phyloP scores from a whole-genome alignment of 2,113 vertebrate species.

The Paraplagusia blochii region DNA sequence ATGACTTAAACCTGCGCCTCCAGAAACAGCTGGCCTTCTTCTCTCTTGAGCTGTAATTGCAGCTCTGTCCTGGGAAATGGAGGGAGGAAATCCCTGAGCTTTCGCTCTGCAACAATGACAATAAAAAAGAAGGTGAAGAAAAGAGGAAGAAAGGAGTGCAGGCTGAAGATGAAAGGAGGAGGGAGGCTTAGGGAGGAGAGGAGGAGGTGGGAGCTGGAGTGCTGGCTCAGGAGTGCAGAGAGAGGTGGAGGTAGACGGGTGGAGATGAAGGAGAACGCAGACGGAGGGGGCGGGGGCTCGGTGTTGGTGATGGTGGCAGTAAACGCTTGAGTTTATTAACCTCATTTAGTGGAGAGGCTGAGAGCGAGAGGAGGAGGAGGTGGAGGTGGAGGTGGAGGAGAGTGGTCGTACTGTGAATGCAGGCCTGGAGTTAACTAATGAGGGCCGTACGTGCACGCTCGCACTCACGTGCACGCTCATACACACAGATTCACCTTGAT shows the following conservation, averaged over 20 bases:
- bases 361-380: conserved; percentile 54
- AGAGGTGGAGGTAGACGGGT: conserved; percentile 42
- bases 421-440: conserved; percentile 84
- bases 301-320: conserved; percentile 72
- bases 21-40: conserved; percentile 64
- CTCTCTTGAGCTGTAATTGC: conserved; percentile 85
- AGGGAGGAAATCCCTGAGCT: conserved; percentile 85
- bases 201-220: conserved; percentile 46
- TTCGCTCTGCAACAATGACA: conserved; percentile 81
- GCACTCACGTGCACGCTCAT: conserved; percentile 36
- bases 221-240: conserved; percentile 40
- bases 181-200: conserved; percentile 65
- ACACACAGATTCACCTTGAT: conserved; percentile 77
- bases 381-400: conserved; percentile 16
- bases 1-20: not conserved
- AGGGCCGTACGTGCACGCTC: conserved; percentile 71
- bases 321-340: conserved; percentile 92
- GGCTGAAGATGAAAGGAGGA: conserved; percentile 72
- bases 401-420: conserved; percentile 76
- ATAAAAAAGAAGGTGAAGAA: conserved; percentile 65
- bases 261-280: conserved; percentile 63
- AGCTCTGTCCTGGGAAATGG: conserved; percentile 73
- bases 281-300: conserved; percentile 25
- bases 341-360: conserved; percentile 71
- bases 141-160: conserved; percentile 74